phyloP scores from a whole-genome alignment of 2,797 vertebrate species.

The Catamblyrhynchus diadema region DNA sequence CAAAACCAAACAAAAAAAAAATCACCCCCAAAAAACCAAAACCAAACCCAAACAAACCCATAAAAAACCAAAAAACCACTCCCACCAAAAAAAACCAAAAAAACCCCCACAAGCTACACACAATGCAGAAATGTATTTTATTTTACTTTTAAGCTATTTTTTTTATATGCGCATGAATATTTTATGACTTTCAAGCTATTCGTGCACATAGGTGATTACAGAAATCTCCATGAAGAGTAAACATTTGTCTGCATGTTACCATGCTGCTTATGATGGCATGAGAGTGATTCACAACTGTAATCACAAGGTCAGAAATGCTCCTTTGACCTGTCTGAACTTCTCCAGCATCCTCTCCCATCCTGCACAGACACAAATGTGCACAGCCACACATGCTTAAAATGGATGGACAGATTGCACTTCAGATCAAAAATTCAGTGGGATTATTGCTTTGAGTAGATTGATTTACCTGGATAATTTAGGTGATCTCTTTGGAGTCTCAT shows the following conservation, averaged over 20 bases:
- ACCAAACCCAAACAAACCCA: neutral
- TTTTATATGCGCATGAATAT: neutral
- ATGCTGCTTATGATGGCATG: neutral
- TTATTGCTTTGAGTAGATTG: neutral
- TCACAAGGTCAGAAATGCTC: neutral
- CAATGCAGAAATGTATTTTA: neutral
- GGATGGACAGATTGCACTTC: neutral
- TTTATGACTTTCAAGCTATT: neutral
- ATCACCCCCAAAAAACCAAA: neutral
- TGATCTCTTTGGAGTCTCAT: neutral
- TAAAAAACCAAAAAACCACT: neutral
- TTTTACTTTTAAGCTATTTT: neutral
- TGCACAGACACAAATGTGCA: neutral
- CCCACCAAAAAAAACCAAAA: neutral
- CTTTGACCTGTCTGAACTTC: neutral
- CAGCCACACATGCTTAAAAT: neutral
- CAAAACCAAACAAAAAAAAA: neutral
- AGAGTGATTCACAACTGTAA: neutral
- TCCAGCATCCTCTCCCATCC: neutral
- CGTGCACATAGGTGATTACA: accelerated
- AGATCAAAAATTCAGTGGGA: neutral
- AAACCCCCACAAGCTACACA: neutral
- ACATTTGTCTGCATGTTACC: neutral
- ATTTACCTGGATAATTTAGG: neutral
- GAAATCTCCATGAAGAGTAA: neutral